Evolutionary conservation across 2,888 invertebrate species (phyloP).

Genomic region (Drosophila eohydei): DNA sequence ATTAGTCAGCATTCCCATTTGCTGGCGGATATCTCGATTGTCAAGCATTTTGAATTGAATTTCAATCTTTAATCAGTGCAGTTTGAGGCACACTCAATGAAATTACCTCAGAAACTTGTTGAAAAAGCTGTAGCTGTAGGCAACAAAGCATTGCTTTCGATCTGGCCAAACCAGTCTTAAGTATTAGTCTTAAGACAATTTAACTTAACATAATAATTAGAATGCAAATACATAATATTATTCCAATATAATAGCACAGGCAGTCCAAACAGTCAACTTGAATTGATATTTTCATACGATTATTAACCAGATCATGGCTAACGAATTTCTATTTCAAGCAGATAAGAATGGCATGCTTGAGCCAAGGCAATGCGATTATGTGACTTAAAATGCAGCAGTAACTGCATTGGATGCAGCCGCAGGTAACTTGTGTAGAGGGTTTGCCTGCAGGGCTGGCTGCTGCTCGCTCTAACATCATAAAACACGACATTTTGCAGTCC

Average conservation of each 20-base stretch:
- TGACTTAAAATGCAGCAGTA: background rate
- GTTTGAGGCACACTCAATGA: too few relatives aligned
- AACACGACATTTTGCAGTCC: background rate
- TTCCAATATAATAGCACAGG: background rate
- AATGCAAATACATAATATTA: background rate
- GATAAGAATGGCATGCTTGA: background rate
- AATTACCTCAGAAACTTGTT: too few relatives aligned
- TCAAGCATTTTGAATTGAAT: too few relatives aligned
- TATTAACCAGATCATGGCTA: background rate
- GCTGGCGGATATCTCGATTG: too few relatives aligned
- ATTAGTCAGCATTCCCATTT: too few relatives aligned
- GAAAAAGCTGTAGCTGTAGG: too few relatives aligned
- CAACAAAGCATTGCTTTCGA: too few relatives aligned
- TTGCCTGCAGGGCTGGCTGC: background rate
- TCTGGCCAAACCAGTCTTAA: too few relatives aligned
- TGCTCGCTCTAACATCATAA: background rate
- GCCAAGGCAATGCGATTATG: background rate
- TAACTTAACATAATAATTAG: too few relatives aligned
- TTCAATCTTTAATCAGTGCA: too few relatives aligned
- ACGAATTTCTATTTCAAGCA: background rate
- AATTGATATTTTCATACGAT: background rate
- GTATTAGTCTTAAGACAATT: too few relatives aligned
- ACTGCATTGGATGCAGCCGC: slow-evolving; percentile 2
- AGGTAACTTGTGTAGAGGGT: background rate
- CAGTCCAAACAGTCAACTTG: background rate